Percentiles rank a stretch among this genome's conserved stretches.
Conservation (phyloP, 2,888 invertebrate species). For the Nomada lathburiana region DNA sequence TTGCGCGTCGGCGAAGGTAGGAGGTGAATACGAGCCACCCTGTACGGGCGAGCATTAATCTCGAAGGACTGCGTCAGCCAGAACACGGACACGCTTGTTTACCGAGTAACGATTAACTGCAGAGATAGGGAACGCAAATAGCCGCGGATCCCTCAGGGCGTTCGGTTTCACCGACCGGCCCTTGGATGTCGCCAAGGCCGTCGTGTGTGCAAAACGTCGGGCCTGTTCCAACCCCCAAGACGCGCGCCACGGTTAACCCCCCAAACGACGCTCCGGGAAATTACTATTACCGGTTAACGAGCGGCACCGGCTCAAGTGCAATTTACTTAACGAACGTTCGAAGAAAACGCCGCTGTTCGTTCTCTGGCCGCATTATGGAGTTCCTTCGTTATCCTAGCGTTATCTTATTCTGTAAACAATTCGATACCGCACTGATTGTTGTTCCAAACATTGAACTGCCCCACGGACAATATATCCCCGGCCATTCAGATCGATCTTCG, state of each 20-base stretch:
- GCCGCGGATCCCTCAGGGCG: conserved; percentile 61
- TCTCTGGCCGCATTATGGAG: conserved; percentile 1
- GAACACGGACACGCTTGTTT: conserved; percentile 67
- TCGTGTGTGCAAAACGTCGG: conserved; percentile 13
- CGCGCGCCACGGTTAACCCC: background rate
- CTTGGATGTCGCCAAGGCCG: conserved; percentile 30
- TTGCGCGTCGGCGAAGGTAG: background rate
- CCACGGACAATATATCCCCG: too few species aligned
- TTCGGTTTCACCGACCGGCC: conserved; percentile 54
- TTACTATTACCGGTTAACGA: conserved; percentile 49
- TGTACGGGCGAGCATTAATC: conserved; percentile 50
- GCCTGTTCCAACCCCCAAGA: conserved; percentile 13
- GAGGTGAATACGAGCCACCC: conserved; percentile 13
- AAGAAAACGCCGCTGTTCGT: conserved; percentile 11
- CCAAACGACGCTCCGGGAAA: conserved; percentile 14
- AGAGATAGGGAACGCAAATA: conserved; percentile 71
- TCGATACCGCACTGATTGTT: too few species aligned
- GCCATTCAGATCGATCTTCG: too few species aligned
- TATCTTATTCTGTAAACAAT: too few species aligned
- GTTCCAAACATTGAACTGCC: too few species aligned
- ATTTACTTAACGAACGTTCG: conserved; percentile 33
- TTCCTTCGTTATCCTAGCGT: too few species aligned
- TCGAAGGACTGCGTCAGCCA: conserved; percentile 53
- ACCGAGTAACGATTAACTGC: conserved; percentile 71
- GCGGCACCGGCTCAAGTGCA: conserved; percentile 1